Base-by-base conservation (phyloP, 2,888 invertebrate species). In the Cyaniris semiargus region DNA sequence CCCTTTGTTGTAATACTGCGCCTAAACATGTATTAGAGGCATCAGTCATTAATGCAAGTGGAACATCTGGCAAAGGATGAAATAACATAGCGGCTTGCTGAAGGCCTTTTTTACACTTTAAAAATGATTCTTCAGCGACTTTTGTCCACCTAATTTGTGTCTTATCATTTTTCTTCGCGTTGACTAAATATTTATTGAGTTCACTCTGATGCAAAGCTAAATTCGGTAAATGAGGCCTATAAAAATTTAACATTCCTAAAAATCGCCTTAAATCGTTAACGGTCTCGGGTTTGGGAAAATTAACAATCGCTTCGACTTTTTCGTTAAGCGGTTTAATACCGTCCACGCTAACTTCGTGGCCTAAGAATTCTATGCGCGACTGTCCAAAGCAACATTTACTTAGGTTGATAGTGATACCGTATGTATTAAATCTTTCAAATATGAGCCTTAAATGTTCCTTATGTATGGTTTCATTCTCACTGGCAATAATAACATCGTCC, bases 211-310 rank as follows among this genome's bases (percentile, higher is more conserved):
- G 7, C 1, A 18, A 48, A 21, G 75, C 18, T 18, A 53, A 10
- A 66, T 78, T 21, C 31, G 60, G 75, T 38, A 38, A 38, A 38
- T 38, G 38, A 38, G 38, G 38, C 38, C 38, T 38, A 38, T 38
- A 38, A 38, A 78, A 38, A 48, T 71, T 77, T 58, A 75, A 15
- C 23, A 79, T 70, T 10, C 80, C 79, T 71, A 80, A 44, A 76
- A 60, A 76, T 38, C 76, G 18, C 18, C 56, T 56, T 56, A 56
- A 56, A 56, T 56, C 56, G n/a, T 56, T 56, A 48, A 70, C 70
- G 23, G 76, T 70, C 56, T 48, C 23, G 3, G 76, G 70, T 15
- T 31, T 21, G 5, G 76, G 76, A 71, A 76, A 76, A 60, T 76
- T 31, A 23, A 15, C n/a, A 31, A 70, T 70, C 3, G 70, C 18